Evolutionary conservation across 2,888 invertebrate species (phyloP).

Genomic region (Spilarctia lutea): DNA sequence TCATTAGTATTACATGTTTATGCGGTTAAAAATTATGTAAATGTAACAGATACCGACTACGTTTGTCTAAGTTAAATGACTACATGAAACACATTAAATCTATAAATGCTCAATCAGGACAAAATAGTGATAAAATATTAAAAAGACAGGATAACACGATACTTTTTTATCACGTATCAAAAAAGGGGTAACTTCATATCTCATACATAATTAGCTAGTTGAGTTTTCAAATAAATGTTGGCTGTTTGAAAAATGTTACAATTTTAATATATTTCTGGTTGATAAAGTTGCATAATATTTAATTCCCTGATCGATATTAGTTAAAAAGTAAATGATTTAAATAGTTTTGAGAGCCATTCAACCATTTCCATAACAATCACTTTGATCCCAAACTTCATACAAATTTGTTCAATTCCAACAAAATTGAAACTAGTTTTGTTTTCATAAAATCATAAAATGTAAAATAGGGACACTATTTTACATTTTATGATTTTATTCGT

Average conservation of each 20-base stretch:
- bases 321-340: constrained; percentile 45
- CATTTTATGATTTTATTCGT: not conserved
- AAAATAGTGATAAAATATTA: no score
- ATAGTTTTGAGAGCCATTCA: constrained; percentile 54
- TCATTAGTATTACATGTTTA: not conserved
- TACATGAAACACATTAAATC: not conserved
- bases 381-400: constrained; percentile 47
- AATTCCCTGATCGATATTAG: constrained; percentile 41
- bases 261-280: constrained; percentile 14
- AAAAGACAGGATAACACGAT: no score
- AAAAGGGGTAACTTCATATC: no score
- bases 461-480: constrained; percentile 7
- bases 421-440: constrained; percentile 24
- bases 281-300: constrained; percentile 27
- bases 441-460: no score
- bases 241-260: not conserved
- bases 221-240: no score
- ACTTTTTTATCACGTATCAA: no score
- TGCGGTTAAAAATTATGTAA: not conserved
- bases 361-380: constrained; percentile 54
- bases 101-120: no score
- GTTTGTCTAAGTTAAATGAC: not conserved
- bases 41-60: not conserved
- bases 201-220: no score
- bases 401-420: constrained; percentile 44